Evolutionary conservation across 2,888 invertebrate genomes (phyloP), one percentile per base, ranked within the genome.

Genomic region (Mythimna impura): DNA sequence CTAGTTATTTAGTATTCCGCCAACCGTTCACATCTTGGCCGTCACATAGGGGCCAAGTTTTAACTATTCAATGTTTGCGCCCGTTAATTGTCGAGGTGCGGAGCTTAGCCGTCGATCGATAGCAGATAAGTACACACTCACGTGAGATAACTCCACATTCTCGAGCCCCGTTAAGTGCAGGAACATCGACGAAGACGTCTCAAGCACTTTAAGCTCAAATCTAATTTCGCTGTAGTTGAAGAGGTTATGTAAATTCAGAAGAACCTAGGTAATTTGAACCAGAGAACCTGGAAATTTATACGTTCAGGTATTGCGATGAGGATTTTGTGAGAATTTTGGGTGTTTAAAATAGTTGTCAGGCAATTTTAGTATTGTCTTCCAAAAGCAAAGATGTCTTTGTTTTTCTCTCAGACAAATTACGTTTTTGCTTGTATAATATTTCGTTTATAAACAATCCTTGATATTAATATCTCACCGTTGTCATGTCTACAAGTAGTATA

Each of bases 61-160:
- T 86, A 92, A 89, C 89, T 88, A 86, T 87, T 81, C 81, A 69
- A 86, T 92, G 91, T 92, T 93, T 92, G 90, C 87, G 86, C 90
- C 90, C 89, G 87, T 92, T 93, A 93, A 93, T 92, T 93, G 91
- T 88, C 78, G 86, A 87, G 84, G 85, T 81, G 81, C 83, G 67
- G 65, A 73, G 79, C 82, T 78, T 80, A 78, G 73, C 71, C 76
- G 72, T 82, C 80, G 82, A 81, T 75, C 82, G 84, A 87, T 80
- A 69, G 17, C 34, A 70, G 77, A 76, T 79, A 76, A 77, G 82
- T 69, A 78, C 76, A 77, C 69, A 64, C 82, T 79, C 72, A 72
- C 66, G 36, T 57, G 52, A 81, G 71, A 74, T 80, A 74, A 84
- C 78, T 77, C 73, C 50, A 73, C 50, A 63, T 73, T 76, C 70